phyloP scores from a whole-genome alignment of 2,797 vertebrate genomes.

The Acanthurus leucopareius region DNA sequence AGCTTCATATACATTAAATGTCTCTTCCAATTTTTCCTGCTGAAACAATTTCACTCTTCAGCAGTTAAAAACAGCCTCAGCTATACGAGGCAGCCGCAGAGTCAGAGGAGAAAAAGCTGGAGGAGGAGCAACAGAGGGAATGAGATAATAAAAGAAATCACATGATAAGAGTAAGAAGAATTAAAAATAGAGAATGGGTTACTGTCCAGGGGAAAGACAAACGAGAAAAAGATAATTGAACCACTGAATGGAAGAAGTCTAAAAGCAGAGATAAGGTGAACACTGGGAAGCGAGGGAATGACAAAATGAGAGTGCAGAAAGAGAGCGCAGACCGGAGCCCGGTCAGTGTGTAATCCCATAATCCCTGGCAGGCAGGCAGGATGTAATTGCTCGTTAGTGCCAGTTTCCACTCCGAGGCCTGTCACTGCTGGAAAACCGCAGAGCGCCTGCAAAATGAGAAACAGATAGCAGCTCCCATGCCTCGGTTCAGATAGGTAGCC shows the following conservation, averaged over 20 bases:
- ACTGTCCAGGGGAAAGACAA: slow-evolving; percentile 42
- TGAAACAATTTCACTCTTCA: slow-evolving; percentile 59
- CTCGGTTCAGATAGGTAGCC: slow-evolving; percentile 65
- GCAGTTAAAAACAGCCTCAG: slow-evolving; percentile 45
- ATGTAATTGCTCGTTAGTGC: slow-evolving; percentile 87
- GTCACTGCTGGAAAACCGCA: slow-evolving; percentile 81
- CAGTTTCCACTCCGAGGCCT: slow-evolving; percentile 80
- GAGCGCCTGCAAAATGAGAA: slow-evolving; percentile 80
- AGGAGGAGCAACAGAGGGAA: slow-evolving; percentile 25
- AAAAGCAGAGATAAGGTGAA: slow-evolving; percentile 60
- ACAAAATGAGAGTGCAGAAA: slow-evolving; percentile 60
- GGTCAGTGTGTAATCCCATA: slow-evolving; percentile 83
- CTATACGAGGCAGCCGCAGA: slow-evolving; percentile 34
- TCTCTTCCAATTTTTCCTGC: slow-evolving; percentile 21
- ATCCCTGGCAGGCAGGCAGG: slow-evolving; percentile 83
- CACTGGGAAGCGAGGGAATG: slow-evolving; percentile 52
- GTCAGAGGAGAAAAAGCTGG: slow-evolving; percentile 21
- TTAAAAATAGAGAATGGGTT: slow-evolving; percentile 52
- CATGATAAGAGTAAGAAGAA: slow-evolving; percentile 42
- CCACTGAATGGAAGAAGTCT: slow-evolving; percentile 40
- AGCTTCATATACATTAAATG: slow-evolving; percentile 28
- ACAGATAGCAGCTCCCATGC: slow-evolving; percentile 79
- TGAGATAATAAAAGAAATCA: slow-evolving; percentile 37
- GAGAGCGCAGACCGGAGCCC: slow-evolving; percentile 55
- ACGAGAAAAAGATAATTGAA: slow-evolving; percentile 59